Conservation (phyloP, 2,888 invertebrate genomes). For the Chaetoderma sp. region DNA sequence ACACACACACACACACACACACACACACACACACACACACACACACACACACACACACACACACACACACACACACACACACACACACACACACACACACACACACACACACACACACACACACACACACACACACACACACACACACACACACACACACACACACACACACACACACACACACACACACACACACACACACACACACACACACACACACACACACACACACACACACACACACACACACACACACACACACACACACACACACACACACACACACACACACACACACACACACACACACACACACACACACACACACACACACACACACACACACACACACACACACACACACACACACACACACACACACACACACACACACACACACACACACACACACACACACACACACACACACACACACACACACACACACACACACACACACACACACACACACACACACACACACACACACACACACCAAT, state of each 20-base stretch:
- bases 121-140: not conserved
- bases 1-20: no score
- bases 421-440: not conserved
- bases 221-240: not conserved
- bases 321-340: not conserved
- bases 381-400: not conserved
- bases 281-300: not conserved
- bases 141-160: not conserved
- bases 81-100: no score
- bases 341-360: conserved; percentile 3
- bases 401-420: not conserved
- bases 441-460: not conserved
- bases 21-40: no score
- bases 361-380: not conserved
- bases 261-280: not conserved
- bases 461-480: not conserved
- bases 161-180: not conserved
- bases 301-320: not conserved
- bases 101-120: no score
- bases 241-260: not conserved
- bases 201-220: conserved; percentile 3
- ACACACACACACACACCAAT: no score
- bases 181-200: not conserved
- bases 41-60: no score
- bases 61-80: no score